Evolutionary conservation across 2,888 invertebrate species (phyloP).

Genomic region (Philaethria dido): DNA sequence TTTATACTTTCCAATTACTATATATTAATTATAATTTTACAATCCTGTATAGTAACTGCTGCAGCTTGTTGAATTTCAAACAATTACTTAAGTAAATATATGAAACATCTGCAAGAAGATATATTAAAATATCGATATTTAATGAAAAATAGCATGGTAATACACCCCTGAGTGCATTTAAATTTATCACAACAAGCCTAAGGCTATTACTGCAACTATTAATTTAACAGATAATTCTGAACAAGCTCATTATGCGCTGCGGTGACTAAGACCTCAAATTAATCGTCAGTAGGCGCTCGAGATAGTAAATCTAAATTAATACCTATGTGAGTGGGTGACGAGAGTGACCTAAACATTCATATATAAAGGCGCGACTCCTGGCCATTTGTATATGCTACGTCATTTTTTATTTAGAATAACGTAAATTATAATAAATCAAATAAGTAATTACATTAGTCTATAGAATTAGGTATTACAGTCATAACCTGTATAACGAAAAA

Average conservation of each 20-base stretch:
- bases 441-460: no score
- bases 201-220: constrained; percentile 48
- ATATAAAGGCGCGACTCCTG: constrained; percentile 61
- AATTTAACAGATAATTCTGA: constrained; percentile 50
- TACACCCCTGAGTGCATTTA: constrained; percentile 38
- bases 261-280: constrained; percentile 57
- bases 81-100: neutral
- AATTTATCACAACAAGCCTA: constrained; percentile 42
- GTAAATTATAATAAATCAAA: neutral
- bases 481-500: neutral
- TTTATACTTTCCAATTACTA: constrained; percentile 13
- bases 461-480: neutral
- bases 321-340: constrained; percentile 71
- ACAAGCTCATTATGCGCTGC: constrained; percentile 49
- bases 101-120: neutral
- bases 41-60: neutral
- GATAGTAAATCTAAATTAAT: constrained; percentile 76
- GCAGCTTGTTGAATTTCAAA: neutral
- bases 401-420: neutral
- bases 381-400: constrained; percentile 44
- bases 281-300: constrained; percentile 56
- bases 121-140: constrained; percentile 14
- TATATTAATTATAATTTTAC: neutral
- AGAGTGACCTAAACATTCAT: constrained; percentile 70
- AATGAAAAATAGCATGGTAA: constrained; percentile 32